Conservation (phyloP, 1,140 invertebrate genomes). For the Bilobella aurantiaca region DNA sequence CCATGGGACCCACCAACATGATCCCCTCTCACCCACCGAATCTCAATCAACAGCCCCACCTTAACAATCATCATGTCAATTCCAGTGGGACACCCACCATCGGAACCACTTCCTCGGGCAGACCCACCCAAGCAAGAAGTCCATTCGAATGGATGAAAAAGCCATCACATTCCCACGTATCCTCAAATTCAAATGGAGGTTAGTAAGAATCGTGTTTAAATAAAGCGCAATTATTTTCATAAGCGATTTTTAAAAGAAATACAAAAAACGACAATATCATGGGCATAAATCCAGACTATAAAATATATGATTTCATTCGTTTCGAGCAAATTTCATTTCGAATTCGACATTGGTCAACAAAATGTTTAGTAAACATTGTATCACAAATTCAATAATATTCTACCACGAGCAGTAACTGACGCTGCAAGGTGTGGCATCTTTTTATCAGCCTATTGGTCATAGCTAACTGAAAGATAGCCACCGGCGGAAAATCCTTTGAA, state of each 20-base stretch:
- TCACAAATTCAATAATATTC: too few species aligned
- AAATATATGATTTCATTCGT: too few species aligned
- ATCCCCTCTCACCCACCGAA: constrained; percentile 25
- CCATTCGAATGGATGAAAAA: constrained; percentile 86
- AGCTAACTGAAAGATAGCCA: background rate
- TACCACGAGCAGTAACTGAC: too few species aligned
- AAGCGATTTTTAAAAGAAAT: background rate
- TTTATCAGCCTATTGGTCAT: background rate
- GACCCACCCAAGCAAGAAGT: constrained; percentile 55
- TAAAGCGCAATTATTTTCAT: too few species aligned
- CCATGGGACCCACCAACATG: constrained; percentile 4
- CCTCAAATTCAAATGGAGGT: constrained; percentile 42
- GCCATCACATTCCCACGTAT: constrained; percentile 53
- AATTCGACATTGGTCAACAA: too few species aligned
- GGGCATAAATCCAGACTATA: too few species aligned
- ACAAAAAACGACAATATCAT: too few species aligned
- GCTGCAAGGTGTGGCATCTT: too few species aligned
- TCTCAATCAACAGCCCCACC: constrained; percentile 28
- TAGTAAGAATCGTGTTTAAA: too few species aligned
- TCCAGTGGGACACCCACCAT: background rate
- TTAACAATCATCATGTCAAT: background rate
- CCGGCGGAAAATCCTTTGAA: background rate
- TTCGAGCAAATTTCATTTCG: background rate
- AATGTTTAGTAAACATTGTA: too few species aligned
- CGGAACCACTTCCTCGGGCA: constrained; percentile 19